Percentiles rank a stretch among this genome's conserved stretches.
Evolutionary conservation across 2,113 vertebrate species (phyloP).

Genomic region (Pluvialis apricaria): DNA sequence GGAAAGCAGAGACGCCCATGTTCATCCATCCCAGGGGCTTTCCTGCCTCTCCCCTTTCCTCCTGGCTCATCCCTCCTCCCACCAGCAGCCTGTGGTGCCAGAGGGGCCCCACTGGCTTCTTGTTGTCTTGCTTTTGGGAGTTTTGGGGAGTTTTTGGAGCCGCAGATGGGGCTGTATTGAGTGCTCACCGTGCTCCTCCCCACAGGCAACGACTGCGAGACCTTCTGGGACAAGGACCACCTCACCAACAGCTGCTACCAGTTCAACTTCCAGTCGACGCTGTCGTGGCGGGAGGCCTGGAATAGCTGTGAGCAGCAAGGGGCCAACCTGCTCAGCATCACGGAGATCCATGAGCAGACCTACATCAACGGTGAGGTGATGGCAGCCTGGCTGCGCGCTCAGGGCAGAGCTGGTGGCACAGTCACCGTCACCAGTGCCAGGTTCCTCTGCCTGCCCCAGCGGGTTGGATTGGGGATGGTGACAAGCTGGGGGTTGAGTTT

Average conservation of each 20-base stretch:
- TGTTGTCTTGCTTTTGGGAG: background rate
- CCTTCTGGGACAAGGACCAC: slow-evolving; percentile 95
- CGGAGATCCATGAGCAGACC: slow-evolving; percentile 93
- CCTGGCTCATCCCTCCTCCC: background rate
- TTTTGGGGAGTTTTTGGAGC: background rate
- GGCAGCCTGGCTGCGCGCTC: background rate
- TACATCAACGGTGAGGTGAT: slow-evolving; percentile 88
- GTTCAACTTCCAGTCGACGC: slow-evolving; percentile 94
- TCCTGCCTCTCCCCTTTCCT: background rate
- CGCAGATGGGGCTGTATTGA: rapidly evolving
- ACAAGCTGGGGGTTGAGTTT: background rate
- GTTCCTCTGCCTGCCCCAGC: background rate
- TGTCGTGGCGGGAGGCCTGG: slow-evolving; percentile 93
- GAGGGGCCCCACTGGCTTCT: background rate
- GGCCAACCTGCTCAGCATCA: slow-evolving; percentile 93
- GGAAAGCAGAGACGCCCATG: background rate
- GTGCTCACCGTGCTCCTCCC: background rate
- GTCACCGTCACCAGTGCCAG: rapidly evolving
- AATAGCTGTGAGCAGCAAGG: slow-evolving; percentile 94
- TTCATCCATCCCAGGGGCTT: background rate
- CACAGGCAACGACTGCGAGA: slow-evolving; percentile 84
- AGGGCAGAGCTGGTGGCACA: background rate
- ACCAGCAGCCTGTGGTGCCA: rapidly evolving
- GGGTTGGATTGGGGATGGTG: background rate
- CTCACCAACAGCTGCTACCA: slow-evolving; percentile 97